These are phyloP conservation scores for Rhegmatorhina hoffmannsi DNA, from an alignment of 2,113 vertebrate genomes.

Conservation along the genomic window DNA sequence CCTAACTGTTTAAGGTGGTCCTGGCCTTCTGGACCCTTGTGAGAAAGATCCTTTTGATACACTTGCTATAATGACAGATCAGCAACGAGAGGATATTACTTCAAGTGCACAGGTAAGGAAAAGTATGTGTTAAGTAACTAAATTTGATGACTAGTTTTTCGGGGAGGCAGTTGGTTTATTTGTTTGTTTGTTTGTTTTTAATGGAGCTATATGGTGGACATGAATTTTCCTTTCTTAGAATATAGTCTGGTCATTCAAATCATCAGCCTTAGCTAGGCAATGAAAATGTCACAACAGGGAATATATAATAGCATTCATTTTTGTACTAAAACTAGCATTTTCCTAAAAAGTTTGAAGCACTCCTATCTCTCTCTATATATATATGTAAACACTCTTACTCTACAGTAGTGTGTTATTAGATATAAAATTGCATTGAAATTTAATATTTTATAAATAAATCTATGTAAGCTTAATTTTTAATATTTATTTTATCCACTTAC, in stretches of 20 bases:
- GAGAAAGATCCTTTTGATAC: slow-evolving; percentile 95
- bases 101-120: slow-evolving; percentile 91
- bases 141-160: background rate
- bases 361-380: background rate
- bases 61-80: slow-evolving; percentile 86
- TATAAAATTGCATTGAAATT: background rate
- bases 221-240: background rate
- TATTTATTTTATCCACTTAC: background rate
- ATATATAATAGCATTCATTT: background rate
- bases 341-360: background rate
- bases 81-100: slow-evolving; percentile 95
- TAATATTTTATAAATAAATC: background rate
- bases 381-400: background rate
- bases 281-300: background rate
- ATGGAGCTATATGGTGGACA: background rate
- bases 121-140: background rate
- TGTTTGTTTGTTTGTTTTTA: background rate
- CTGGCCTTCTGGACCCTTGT: slow-evolving; percentile 93
- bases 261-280: background rate
- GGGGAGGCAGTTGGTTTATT: background rate
- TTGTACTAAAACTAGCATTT: background rate
- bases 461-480: background rate
- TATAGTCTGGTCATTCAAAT: background rate
- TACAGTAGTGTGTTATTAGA: background rate
- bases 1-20: slow-evolving; percentile 80